phyloP scores from a whole-genome alignment of 2,888 invertebrate genomes.

The Nephrotoma appendiculata region DNA sequence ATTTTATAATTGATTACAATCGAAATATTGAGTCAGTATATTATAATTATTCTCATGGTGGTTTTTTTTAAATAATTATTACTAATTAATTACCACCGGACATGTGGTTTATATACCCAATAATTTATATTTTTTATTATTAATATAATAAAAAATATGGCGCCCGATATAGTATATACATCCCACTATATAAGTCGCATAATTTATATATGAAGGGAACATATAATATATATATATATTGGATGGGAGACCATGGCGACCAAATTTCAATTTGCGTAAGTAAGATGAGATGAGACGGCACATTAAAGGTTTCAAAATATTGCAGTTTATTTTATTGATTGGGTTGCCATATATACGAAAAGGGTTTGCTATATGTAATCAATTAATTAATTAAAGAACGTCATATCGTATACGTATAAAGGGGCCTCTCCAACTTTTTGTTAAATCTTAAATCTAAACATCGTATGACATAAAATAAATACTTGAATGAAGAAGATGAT shows the following conservation, averaged over 20 bases:
- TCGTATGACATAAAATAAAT: conserved; percentile 1
- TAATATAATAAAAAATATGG: neutral
- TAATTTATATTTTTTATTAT: neutral
- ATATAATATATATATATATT: neutral
- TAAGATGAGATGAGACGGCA: neutral
- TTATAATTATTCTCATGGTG: neutral
- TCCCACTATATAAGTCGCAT: neutral
- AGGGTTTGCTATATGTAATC: neutral
- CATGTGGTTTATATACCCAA: neutral
- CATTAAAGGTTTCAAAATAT: neutral
- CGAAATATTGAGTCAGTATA: neutral
- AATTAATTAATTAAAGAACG: neutral
- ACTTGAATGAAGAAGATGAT: neutral
- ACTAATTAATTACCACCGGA: neutral
- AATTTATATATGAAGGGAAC: neutral
- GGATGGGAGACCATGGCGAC: neutral
- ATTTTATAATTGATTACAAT: neutral
- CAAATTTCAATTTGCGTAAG: neutral
- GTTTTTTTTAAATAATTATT: neutral
- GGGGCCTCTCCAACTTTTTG: neutral
- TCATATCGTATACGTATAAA: neutral
- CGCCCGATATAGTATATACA: neutral
- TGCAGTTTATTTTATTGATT: neutral
- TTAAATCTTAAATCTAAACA: conserved; percentile 1
- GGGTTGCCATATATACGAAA: neutral